A percentile compares a stretch with the other conserved stretches of the same genome.
These are phyloP conservation scores for Pheosia gnoma DNA, from an alignment of 2,888 invertebrate genomes.

Conservation along the genomic window DNA sequence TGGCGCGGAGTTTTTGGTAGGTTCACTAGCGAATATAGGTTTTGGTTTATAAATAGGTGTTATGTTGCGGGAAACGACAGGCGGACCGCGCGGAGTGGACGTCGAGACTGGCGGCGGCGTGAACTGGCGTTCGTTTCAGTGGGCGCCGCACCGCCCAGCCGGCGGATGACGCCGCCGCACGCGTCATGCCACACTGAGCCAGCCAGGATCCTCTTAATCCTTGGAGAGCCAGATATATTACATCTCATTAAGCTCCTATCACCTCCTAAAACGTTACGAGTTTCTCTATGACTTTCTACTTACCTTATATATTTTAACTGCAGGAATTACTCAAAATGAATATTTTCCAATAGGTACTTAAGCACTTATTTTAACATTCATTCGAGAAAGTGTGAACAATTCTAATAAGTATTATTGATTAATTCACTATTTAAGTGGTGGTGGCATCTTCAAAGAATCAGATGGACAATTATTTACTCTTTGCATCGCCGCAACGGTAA, in stretches of 20 bases:
- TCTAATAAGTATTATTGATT: background rate
- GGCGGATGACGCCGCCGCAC: constrained; percentile 51
- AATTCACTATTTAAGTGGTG: background rate
- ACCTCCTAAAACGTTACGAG: too few relatives aligned
- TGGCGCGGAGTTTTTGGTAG: constrained; percentile 29
- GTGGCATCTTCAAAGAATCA: background rate
- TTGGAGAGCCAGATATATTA: background rate
- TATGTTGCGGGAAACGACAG: constrained; percentile 70
- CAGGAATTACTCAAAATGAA: too few relatives aligned
- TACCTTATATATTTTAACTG: too few relatives aligned
- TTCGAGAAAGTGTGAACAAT: too few relatives aligned
- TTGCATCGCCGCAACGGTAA: background rate
- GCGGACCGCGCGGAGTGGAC: constrained; percentile 85
- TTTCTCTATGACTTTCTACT: too few relatives aligned
- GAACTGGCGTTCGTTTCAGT: constrained; percentile 79
- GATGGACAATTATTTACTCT: background rate
- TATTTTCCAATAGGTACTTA: too few relatives aligned
- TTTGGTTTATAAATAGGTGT: constrained; percentile 46
- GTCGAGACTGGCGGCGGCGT: constrained; percentile 71
- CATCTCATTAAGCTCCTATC: too few relatives aligned
- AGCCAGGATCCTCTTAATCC: constrained; percentile 19
- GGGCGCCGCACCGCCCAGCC: constrained; percentile 73
- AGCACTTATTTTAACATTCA: too few relatives aligned
- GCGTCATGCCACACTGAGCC: constrained; percentile 68
- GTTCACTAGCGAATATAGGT: constrained; percentile 47